phyloP scores from a whole-genome alignment of 2,113 vertebrate genomes.

The Corythornis cristatus region DNA sequence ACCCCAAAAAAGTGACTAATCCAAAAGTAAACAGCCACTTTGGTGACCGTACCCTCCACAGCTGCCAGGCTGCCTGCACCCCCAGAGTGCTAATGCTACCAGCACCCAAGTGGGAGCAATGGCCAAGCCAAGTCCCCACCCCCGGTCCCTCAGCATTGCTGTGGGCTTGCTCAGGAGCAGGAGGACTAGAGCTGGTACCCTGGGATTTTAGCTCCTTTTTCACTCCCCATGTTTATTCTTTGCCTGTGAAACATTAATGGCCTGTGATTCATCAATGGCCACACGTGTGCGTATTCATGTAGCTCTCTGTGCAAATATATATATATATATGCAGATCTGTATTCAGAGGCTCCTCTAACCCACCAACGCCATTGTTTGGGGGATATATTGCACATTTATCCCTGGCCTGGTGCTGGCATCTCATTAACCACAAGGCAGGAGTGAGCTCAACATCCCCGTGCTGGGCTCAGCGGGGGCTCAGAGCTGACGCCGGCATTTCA shows the following conservation, averaged over 20 bases:
- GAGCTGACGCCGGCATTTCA: background rate
- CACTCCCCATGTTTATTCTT: background rate
- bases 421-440: background rate
- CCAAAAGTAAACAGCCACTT: background rate
- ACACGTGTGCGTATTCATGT: background rate
- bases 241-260: background rate
- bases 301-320: background rate
- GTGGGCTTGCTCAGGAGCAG: background rate
- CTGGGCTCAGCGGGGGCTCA: background rate
- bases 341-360: background rate
- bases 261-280: background rate
- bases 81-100: accelerated
- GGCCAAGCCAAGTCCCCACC: background rate
- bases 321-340: background rate
- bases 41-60: accelerated
- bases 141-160: accelerated
- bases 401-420: accelerated
- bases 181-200: background rate
- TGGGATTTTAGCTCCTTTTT: background rate
- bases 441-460: background rate
- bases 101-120: accelerated
- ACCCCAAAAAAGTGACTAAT: background rate
- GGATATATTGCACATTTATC: background rate
- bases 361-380: accelerated
- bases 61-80: background rate